Evolutionary conservation across 2,113 vertebrate species (phyloP).

Genomic region (Porphyrio hochstetteri): DNA sequence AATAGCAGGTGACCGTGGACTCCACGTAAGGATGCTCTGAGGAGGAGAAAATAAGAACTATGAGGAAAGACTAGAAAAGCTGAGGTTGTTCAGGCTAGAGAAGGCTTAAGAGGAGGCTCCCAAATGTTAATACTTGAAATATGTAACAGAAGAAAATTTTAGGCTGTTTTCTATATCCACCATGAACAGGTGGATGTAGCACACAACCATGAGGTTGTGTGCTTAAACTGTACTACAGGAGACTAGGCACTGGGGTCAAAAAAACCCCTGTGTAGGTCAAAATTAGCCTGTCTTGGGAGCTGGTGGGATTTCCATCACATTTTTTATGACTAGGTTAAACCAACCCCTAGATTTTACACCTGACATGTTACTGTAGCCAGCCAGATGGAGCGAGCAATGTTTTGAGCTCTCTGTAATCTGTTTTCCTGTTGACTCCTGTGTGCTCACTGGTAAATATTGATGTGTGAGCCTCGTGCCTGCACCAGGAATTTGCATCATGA

Average conservation of each 20-base stretch:
- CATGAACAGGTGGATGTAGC: neutral
- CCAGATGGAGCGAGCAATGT: neutral
- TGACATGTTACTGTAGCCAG: neutral
- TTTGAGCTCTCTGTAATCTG: neutral
- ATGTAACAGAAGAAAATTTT: neutral
- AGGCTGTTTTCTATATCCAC: neutral
- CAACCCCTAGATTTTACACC: neutral
- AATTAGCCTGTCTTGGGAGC: neutral
- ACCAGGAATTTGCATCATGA: neutral
- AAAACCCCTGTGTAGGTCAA: accelerated
- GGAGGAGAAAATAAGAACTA: neutral
- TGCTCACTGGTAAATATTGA: neutral
- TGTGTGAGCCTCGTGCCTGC: neutral
- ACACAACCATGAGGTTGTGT: neutral
- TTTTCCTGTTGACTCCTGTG: neutral
- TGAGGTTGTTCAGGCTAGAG: neutral
- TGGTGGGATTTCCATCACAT: neutral
- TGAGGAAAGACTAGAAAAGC: neutral
- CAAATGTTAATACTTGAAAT: neutral
- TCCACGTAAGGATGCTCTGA: neutral
- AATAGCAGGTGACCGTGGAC: neutral
- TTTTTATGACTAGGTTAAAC: neutral
- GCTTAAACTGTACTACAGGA: neutral
- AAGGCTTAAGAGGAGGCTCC: neutral
- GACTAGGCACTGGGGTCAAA: neutral